Conservation (phyloP, 37 sponge, comb jelly and placozoan species). For the Petrosia ficiformis region DNA sequence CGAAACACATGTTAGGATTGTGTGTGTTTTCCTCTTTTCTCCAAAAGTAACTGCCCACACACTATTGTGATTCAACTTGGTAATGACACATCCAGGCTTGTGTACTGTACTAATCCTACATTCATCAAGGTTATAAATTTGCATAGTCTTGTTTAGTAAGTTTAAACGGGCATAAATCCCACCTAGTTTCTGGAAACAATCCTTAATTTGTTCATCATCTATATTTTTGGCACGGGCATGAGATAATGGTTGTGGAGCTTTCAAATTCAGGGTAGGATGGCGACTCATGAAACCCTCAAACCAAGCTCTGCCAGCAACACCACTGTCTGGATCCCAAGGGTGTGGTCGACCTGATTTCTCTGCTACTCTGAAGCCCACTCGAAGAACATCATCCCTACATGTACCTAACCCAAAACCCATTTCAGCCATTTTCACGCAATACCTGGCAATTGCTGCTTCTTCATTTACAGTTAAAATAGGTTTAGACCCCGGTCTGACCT, state of each 20-base stretch:
- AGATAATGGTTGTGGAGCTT: slow-evolving; percentile 47
- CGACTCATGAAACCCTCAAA: slow-evolving; percentile 37
- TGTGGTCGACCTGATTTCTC: slow-evolving; percentile 10
- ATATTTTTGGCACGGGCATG: slow-evolving; percentile 26
- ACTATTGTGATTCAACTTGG: slow-evolving; percentile 7
- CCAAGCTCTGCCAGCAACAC: slow-evolving; percentile 47
- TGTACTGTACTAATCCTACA: slow-evolving; percentile 30
- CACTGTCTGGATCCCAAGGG: slow-evolving; percentile 12
- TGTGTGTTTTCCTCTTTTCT: slow-evolving; percentile 46
- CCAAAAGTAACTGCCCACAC: slow-evolving; percentile 36
- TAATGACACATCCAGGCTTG: slow-evolving; percentile 23
- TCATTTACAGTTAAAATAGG: slow-evolving; percentile 22
- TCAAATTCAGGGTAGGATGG: slow-evolving; percentile 24
- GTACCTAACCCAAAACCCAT: slow-evolving; percentile 18
- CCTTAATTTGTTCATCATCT: slow-evolving; percentile 25
- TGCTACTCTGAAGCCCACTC: slow-evolving; percentile 7
- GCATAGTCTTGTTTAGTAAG: slow-evolving; percentile 37
- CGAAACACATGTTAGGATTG: slow-evolving; percentile 36
- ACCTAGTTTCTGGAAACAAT: slow-evolving; percentile 44
- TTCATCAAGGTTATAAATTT: slow-evolving; percentile 40
- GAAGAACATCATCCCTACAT: not conserved
- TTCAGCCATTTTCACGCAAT: slow-evolving; percentile 8
- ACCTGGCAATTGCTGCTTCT: not conserved
- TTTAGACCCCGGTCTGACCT: slow-evolving; percentile 11
- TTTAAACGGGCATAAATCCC: slow-evolving; percentile 25